phyloP scores from a whole-genome alignment of 2,113 vertebrate species.

The Calidris pygmaea region DNA sequence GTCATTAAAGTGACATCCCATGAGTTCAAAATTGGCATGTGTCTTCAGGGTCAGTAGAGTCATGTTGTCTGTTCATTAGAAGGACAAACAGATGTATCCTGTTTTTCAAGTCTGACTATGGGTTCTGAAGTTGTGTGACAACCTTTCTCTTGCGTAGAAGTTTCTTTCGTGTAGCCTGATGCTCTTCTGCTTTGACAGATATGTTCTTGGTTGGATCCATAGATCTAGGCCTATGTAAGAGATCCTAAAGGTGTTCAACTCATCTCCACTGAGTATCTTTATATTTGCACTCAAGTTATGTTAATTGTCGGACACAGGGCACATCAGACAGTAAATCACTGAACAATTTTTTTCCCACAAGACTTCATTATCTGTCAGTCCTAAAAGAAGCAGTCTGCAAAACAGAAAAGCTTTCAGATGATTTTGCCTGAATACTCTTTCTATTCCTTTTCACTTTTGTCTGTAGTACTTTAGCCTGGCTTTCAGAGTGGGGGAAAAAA shows the following conservation, averaged over 20 bases:
- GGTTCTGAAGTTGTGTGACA: neutral
- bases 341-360: neutral
- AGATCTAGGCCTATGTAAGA: neutral
- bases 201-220: neutral
- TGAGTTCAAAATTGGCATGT: neutral
- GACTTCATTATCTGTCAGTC: neutral
- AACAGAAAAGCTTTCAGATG: neutral
- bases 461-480: neutral
- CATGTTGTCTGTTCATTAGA: neutral
- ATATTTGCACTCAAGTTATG: neutral
- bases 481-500: neutral
- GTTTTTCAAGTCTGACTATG: neutral
- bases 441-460: neutral
- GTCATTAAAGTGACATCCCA: neutral
- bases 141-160: neutral
- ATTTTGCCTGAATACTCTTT: neutral
- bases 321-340: neutral
- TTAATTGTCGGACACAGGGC: neutral
- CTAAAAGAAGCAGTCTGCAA: neutral
- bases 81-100: neutral
- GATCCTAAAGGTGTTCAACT: neutral
- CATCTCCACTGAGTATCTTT: neutral
- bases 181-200: neutral
- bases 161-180: neutral
- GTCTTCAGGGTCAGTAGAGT: neutral